Conservation (phyloP, 2,113 vertebrate species). For the Daboia siamensis region DNA sequence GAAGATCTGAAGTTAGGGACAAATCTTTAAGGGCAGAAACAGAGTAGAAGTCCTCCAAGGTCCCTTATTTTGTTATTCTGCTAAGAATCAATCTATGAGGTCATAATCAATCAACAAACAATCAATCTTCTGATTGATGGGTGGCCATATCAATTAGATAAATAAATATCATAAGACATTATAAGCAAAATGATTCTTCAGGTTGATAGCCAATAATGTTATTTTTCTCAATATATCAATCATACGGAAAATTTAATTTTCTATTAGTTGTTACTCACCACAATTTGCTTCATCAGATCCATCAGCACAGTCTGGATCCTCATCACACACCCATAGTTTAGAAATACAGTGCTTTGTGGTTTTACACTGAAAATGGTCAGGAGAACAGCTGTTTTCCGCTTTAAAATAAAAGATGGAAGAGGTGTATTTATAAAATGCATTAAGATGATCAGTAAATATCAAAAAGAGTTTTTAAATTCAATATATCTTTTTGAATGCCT, state of each 20-base stretch:
- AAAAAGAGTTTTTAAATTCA: neutral
- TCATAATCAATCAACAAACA: neutral
- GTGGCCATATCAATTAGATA: neutral
- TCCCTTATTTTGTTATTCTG: neutral
- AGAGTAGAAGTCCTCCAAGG: neutral
- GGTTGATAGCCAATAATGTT: neutral
- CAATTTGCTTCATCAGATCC: slow-evolving; percentile 96
- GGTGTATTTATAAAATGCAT: accelerated
- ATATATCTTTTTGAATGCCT: neutral
- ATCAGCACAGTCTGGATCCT: slow-evolving; percentile 95
- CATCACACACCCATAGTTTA: slow-evolving; percentile 97
- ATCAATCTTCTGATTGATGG: neutral
- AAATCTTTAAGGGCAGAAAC: neutral
- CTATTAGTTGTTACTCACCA: slow-evolving; percentile 75
- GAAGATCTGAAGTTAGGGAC: neutral
- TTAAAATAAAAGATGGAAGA: slow-evolving; percentile 50
- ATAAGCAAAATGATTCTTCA: neutral
- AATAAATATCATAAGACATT: neutral
- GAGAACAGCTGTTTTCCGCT: slow-evolving; percentile 98
- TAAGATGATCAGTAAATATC: neutral
- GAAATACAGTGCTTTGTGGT: slow-evolving; percentile 97
- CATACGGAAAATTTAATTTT: neutral
- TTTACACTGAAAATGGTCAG: slow-evolving; percentile 97
- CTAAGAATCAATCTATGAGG: neutral
- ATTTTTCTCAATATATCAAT: neutral